A percentile compares a stretch with the other conserved stretches of the same genome.
Conservation (phyloP, 2,113 vertebrate species). For the Perognathus longimembris region DNA sequence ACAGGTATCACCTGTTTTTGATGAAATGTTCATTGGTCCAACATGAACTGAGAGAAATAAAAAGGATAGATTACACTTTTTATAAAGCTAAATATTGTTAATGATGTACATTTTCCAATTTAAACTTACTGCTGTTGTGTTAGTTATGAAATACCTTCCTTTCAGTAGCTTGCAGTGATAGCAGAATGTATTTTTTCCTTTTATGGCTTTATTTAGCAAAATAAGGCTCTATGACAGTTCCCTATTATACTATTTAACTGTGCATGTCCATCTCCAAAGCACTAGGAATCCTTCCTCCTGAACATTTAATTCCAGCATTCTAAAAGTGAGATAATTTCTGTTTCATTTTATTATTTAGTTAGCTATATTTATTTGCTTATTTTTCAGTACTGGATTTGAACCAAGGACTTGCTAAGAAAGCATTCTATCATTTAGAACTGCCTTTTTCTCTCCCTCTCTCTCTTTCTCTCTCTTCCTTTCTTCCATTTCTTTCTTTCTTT, state of each 20-base stretch:
- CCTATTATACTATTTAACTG: not conserved
- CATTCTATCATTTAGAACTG: too few relatives aligned
- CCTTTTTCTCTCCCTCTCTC: not conserved
- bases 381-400: too few relatives aligned
- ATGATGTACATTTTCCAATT: not conserved
- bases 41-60: slow-evolving; percentile 24
- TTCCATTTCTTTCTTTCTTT: not conserved
- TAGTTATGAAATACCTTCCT: not conserved
- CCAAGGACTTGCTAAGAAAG: too few relatives aligned
- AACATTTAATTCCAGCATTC: not conserved
- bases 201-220: not conserved
- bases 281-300: slow-evolving; percentile 9
- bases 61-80: not conserved
- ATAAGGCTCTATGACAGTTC: not conserved
- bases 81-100: not conserved
- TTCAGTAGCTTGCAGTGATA: not conserved
- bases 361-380: too few relatives aligned
- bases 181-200: not conserved
- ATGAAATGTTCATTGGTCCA: not conserved
- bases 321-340: not conserved
- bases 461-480: not conserved
- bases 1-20: not conserved
- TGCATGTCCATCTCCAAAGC: not conserved
- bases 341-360: too few relatives aligned
- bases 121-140: not conserved